Percentiles rank a stretch among this genome's conserved stretches.
phyloP scores from a whole-genome alignment of 1,140 invertebrate genomes.

The Pseudobourletiella spinata region DNA sequence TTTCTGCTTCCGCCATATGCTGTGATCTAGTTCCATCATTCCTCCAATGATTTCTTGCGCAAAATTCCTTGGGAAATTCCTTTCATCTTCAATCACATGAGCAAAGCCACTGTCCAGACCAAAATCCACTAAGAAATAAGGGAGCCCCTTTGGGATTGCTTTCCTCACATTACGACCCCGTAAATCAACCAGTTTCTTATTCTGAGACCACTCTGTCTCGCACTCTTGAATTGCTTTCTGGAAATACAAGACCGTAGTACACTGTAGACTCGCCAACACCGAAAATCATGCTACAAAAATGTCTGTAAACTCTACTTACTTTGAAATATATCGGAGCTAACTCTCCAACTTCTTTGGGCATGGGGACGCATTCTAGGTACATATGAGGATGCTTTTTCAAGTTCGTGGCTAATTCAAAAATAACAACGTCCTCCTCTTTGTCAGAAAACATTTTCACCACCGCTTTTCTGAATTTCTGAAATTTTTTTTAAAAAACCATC shows the following conservation, averaged over 20 bases:
- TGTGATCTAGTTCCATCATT: constrained; percentile 79
- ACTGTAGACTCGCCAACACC: too few relatives aligned
- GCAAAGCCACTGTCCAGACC: constrained; percentile 82
- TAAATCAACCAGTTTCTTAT: constrained; percentile 89
- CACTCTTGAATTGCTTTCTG: constrained; percentile 89
- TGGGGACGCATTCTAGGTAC: constrained; percentile 76
- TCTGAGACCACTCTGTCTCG: constrained; percentile 87
- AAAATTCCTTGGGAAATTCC: constrained; percentile 78
- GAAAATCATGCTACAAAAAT: too few relatives aligned
- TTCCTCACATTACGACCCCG: constrained; percentile 61
- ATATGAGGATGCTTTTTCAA: constrained; percentile 72
- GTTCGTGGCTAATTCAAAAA: constrained; percentile 77
- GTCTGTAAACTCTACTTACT: constrained; percentile 44
- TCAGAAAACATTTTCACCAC: constrained; percentile 66
- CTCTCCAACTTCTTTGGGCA: constrained; percentile 69
- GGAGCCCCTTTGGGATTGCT: constrained; percentile 82
- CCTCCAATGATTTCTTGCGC: constrained; percentile 93
- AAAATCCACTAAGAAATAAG: constrained; percentile 91
- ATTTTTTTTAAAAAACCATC: too few relatives aligned
- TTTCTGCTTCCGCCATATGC: constrained; percentile 69
- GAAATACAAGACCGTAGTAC: neutral
- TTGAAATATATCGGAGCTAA: constrained; percentile 93
- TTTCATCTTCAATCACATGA: constrained; percentile 92
- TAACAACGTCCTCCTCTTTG: constrained; percentile 66
- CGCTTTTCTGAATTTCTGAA: constrained; percentile 59